Evolutionary conservation across 2,888 invertebrate species (phyloP), one percentile per base, ranked within the genome.

Genomic region (Nipponacmea schrenckii): DNA sequence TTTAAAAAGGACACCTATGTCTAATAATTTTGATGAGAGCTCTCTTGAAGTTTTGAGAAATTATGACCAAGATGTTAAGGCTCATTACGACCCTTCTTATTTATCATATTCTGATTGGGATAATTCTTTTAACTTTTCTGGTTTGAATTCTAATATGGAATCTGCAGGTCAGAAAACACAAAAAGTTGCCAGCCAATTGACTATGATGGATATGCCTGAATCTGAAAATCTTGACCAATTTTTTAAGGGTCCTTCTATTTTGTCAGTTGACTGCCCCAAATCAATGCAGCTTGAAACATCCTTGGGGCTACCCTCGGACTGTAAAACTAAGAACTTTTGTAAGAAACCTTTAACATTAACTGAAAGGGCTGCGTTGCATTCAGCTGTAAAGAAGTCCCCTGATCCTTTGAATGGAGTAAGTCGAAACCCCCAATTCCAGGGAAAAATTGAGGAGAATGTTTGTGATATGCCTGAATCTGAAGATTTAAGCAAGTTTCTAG

Each of bases 161-260:
- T 39, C 39, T 39, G 31, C 5, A 31, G 31, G 31, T 31, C 31
- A 31, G 31, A 39, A 39, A 39, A 8, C 10, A 39, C 7, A 8
- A 10, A 8, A 5, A 39, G 8, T 5, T 8, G 3, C 39, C 3
- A 39, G 39, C 7, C 39, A 24, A 20, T 20, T 20, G 56, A 56
- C 56, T 24, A 14, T 56, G 56, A 56, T 56, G 24, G 46, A 46
- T 48, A 66, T 74, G 66, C 73, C 71, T 7, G 39, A 71, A 39
- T 70, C 70, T 14, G 70, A 74, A 65, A 66, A 74, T 46, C 31
- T 74, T 39, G 70, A 70, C 12, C 31, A 65, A 48, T 74, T 74
- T 62, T 66, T 74, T 20, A 15, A 62, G 12, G 50, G 44, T 20
- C 62, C 64, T 12, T 48, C 64, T 26, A 10, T 31, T 15, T 31